Conservation (phyloP, 1,140 invertebrate genomes). For the Chlorops oryzae region DNA sequence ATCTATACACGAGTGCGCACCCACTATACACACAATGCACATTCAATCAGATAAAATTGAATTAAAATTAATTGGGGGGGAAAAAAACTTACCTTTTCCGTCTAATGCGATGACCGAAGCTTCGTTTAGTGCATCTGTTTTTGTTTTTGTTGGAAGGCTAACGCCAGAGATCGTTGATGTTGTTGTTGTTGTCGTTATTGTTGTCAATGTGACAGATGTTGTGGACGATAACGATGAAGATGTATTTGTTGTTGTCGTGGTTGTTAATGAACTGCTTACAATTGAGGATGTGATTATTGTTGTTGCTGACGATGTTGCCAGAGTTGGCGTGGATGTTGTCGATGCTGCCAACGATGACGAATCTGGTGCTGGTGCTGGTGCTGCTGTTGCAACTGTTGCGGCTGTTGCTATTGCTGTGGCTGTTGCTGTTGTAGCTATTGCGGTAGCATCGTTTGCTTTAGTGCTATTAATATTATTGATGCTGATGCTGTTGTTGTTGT, state of each 20-base stretch:
- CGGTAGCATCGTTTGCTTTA: conserved; percentile 14
- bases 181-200: conserved; percentile 1
- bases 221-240: conserved; percentile 49
- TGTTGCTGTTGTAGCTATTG: conserved; percentile 24
- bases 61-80: too few relatives aligned
- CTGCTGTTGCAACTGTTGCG: conserved; percentile 11
- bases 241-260: conserved; percentile 46
- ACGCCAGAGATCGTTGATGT: background rate
- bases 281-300: conserved; percentile 4
- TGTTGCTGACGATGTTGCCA: conserved; percentile 13
- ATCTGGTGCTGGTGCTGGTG: conserved; percentile 18
- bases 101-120: too few relatives aligned
- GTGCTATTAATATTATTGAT: conserved; percentile 14
- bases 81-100: too few relatives aligned
- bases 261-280: conserved; percentile 16
- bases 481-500: conserved; percentile 23
- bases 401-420: conserved; percentile 20
- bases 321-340: conserved; percentile 10
- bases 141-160: background rate
- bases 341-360: conserved; percentile 12
- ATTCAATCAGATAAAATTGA: too few relatives aligned
- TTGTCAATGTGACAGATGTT: conserved; percentile 42
- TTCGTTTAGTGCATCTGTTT: too few relatives aligned
- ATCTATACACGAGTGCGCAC: too few relatives aligned
- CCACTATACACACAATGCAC: too few relatives aligned